A percentile compares a stretch with the other conserved stretches of the same genome.
phyloP scores from a whole-genome alignment of 1,140 invertebrate genomes.

The Drosophila pseudoananassae region DNA sequence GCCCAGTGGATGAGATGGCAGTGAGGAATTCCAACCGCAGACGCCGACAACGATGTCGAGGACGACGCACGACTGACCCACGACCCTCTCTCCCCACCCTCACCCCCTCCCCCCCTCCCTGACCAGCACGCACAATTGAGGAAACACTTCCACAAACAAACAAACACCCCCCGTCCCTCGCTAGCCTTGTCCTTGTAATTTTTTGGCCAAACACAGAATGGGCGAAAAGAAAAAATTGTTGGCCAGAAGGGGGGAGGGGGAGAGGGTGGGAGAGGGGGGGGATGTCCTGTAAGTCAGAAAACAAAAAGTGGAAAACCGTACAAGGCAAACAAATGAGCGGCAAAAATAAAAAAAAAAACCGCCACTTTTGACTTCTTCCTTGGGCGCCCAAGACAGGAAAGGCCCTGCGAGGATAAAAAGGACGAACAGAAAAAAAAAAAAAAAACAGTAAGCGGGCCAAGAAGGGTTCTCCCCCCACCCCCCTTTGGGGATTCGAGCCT shows the following conservation, averaged over 20 bases:
- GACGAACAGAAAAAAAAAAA: conserved; percentile 4
- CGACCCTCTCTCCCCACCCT: not conserved
- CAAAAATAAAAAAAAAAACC: conserved; percentile 33
- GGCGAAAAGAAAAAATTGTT: conserved; percentile 27
- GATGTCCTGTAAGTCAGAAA: too few species aligned
- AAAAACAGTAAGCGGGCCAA: not conserved
- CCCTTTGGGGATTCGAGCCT: too few species aligned
- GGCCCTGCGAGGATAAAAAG: conserved; percentile 16
- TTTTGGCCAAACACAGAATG: conserved; percentile 72
- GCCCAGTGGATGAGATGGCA: too few species aligned
- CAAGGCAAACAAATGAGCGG: conserved; percentile 80
- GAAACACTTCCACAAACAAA: conserved; percentile 81
- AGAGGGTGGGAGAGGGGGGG: too few species aligned
- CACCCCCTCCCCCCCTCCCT: not conserved
- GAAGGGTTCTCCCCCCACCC: too few species aligned
- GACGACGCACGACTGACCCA: conserved; percentile 54
- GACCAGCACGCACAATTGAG: conserved; percentile 73
- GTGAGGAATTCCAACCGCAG: conserved; percentile 65
- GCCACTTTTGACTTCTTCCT: conserved; percentile 80
- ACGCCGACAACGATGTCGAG: too few species aligned
- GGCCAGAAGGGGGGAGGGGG: not conserved
- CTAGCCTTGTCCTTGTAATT: conserved; percentile 80
- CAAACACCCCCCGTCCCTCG: conserved; percentile 59
- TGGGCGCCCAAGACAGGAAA: conserved; percentile 57
- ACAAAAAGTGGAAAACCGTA: conserved; percentile 35